Evolutionary conservation across 2,797 vertebrate genomes (phyloP), one percentile per base, ranked within the genome.

Genomic region (Schizopygopsis malacanthus): DNA sequence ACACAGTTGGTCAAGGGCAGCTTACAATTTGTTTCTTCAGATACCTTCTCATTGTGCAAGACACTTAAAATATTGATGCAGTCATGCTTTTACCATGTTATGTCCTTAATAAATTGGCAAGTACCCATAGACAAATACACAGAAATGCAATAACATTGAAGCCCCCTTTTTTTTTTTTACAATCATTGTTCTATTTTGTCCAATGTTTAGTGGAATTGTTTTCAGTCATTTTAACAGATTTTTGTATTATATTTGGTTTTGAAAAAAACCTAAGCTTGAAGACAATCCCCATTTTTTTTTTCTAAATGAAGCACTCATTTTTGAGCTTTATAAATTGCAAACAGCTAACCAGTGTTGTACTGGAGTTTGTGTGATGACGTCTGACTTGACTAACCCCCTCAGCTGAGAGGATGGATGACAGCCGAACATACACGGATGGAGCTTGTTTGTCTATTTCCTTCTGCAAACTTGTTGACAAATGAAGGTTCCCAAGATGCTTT

Each of bases 321-420:
- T 39, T 56, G 77, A 82, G 67, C 84, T 79, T 59, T 79, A n/a
- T 50, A 61, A 79, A 25, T 47, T 41, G 22, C 81, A 75, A 81
- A 39, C 45, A 0, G 47, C 79, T 69, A 59, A 71, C 78, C 85
- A 56, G 82, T 69, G 61, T 52, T 45, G 77, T 41, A 47, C 61
- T 87, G 86, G 86, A 79, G 73, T 86, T 63, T 88, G 28, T 81
- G 20, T 87, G 76, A 85, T 85, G 78, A 84, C n/a, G 63, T 87
- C 86, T 88, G 90, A 88, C 72, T 77, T 91, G 90, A 91, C 87
- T 90, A 86, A 81, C 92, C 88, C 89, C 89, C 90, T 89, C 93
- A 92, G 90, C 91, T 91, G 75, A 76, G 90, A 90, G 85, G 90
- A 84, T 28, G 12, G 90, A 91, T n/a, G 76, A 85, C 85, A 82